Conservation (phyloP, 2,888 invertebrate genomes). For the Cephus rjabovi region DNA sequence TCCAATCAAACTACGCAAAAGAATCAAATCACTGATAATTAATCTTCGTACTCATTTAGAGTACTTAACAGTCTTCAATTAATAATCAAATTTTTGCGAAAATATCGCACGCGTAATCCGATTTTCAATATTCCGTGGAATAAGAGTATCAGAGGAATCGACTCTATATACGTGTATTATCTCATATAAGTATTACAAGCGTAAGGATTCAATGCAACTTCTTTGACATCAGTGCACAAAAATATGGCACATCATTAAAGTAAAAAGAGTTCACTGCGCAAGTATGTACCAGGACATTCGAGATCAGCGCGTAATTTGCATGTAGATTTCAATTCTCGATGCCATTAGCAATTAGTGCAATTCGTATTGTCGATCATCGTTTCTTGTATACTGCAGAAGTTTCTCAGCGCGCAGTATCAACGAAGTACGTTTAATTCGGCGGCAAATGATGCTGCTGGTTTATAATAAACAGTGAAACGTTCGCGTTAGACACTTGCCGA, state of each 20-base stretch:
- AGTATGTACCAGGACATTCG: neutral
- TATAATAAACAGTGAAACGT: neutral
- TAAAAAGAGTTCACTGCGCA: neutral
- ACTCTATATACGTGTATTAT: neutral
- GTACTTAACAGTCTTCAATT: neutral
- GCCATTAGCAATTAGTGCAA: neutral
- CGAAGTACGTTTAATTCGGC: neutral
- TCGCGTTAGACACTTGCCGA: neutral
- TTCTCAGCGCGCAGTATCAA: neutral
- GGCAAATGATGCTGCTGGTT: neutral
- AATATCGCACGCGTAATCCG: neutral
- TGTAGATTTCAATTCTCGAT: neutral
- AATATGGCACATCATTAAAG: neutral
- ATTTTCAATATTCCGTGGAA: neutral
- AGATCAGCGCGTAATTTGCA: neutral
- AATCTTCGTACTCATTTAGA: neutral
- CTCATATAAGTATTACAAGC: neutral
- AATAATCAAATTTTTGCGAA: neutral
- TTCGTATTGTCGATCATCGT: neutral
- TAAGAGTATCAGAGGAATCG: neutral
- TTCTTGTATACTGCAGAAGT: neutral
- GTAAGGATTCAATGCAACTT: neutral
- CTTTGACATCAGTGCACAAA: neutral
- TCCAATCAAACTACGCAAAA: neutral
- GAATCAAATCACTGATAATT: neutral